A percentile compares a stretch with the other conserved stretches of the same genome.
Evolutionary conservation across 2,113 vertebrate species (phyloP).

Genomic region (Atlantisia rogersi): DNA sequence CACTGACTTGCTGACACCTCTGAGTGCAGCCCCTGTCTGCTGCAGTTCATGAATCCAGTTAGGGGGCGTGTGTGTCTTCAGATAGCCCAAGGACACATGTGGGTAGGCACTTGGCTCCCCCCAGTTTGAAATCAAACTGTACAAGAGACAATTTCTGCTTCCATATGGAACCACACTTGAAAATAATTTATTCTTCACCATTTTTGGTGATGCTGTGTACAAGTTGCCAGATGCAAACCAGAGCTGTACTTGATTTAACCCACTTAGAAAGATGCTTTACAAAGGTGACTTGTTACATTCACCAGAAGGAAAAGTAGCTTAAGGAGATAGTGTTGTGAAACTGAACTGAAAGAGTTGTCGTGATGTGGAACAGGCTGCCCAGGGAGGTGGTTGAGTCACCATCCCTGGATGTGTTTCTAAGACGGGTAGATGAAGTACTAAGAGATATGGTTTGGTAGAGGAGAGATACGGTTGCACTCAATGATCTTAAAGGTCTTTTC

Average conservation of each 20-base stretch:
- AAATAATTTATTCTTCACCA: neutral
- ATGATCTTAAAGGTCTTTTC: no score
- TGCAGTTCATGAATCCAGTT: no score
- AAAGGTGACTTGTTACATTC: neutral
- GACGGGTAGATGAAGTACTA: no score
- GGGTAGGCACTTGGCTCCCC: neutral
- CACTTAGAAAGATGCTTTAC: neutral
- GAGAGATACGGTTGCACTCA: no score
- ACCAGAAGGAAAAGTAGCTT: neutral
- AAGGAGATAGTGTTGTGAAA: neutral
- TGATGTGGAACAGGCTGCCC: no score
- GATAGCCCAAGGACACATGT: neutral
- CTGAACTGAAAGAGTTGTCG: no score
- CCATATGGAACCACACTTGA: neutral
- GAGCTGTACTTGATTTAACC: neutral
- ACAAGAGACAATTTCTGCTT: neutral
- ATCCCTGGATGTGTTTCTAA: no score
- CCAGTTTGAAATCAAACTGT: neutral
- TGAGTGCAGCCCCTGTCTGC: neutral
- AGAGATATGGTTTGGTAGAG: no score
- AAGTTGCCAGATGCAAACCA: neutral
- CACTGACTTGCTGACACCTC: neutral
- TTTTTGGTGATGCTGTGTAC: neutral
- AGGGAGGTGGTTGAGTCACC: no score
- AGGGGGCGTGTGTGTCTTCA: neutral